Evolutionary conservation across 2,888 invertebrate species (phyloP).

Genomic region (Agrypnus murinus): DNA sequence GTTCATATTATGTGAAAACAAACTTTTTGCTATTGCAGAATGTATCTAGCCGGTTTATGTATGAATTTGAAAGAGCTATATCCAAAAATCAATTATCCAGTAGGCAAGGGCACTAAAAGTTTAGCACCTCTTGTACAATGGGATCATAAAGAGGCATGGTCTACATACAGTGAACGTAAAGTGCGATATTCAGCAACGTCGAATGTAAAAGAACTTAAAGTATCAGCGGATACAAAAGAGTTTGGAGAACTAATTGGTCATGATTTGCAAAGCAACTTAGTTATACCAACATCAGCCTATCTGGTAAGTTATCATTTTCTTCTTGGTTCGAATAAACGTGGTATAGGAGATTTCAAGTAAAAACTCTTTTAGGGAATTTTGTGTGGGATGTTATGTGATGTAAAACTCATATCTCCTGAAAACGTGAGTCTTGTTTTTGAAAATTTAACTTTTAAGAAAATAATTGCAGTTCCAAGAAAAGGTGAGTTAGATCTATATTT

Average conservation of each 20-base stretch:
- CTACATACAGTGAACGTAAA: constrained; percentile 68
- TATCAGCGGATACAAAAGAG: constrained; percentile 72
- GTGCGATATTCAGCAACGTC: constrained; percentile 59
- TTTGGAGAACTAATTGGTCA: constrained; percentile 66
- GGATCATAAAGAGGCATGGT: constrained; percentile 91
- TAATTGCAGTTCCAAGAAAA: constrained; percentile 63
- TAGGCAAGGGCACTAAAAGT: constrained; percentile 90
- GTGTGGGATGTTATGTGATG: constrained; percentile 59
- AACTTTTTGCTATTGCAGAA: constrained; percentile 69
- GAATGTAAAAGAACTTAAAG: constrained; percentile 68
- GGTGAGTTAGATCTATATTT: too few species aligned
- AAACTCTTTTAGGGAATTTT: constrained; percentile 59
- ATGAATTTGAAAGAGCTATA: constrained; percentile 85
- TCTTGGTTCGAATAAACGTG: too few species aligned
- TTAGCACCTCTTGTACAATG: constrained; percentile 87
- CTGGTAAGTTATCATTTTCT: constrained; percentile 59
- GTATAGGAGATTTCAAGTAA: too few species aligned
- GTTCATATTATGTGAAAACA: not conserved
- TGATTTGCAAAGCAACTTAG: constrained; percentile 65
- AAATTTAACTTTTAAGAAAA: constrained; percentile 66
- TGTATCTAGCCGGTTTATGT: constrained; percentile 88
- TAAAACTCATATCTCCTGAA: constrained; percentile 54
- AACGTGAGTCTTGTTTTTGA: constrained; percentile 66
- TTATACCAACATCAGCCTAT: constrained; percentile 65
- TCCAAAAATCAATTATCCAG: constrained; percentile 86